A percentile compares a stretch with the other conserved stretches of the same genome.
phyloP scores from a whole-genome alignment of 2,113 vertebrate species.

The Electrona antarctica region DNA sequence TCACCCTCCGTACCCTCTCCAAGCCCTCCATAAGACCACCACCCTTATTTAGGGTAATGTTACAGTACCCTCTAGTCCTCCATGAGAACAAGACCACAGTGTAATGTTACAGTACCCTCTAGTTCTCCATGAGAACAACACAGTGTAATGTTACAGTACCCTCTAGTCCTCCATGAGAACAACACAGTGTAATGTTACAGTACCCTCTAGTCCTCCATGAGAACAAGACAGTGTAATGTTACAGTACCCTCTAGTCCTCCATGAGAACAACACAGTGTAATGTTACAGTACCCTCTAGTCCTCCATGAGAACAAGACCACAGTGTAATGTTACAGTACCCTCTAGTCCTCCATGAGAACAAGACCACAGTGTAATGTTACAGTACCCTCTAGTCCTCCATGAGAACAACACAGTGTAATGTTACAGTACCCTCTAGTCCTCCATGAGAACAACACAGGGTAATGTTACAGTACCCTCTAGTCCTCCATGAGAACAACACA shows the following conservation, averaged over 20 bases:
- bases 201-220: too few relatives aligned
- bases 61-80: too few relatives aligned
- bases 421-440: slow-evolving; percentile 57
- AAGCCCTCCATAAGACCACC: slow-evolving; percentile 62
- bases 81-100: not conserved
- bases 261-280: slow-evolving; percentile 52
- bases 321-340: too few relatives aligned
- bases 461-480: too few relatives aligned
- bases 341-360: slow-evolving; percentile 56
- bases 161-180: slow-evolving; percentile 61
- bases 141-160: too few relatives aligned
- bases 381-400: too few relatives aligned
- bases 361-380: slow-evolving; percentile 46
- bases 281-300: too few relatives aligned
- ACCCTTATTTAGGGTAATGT: slow-evolving; percentile 18
- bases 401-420: not conserved
- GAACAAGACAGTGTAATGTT: slow-evolving; percentile 11
- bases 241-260: slow-evolving; percentile 58
- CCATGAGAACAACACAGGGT: slow-evolving; percentile 56
- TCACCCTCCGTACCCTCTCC: slow-evolving; percentile 60
- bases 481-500: not conserved
- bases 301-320: not conserved
- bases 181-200: slow-evolving; percentile 21
- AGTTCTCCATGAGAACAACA: not conserved
- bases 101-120: too few relatives aligned